Base-by-base conservation (phyloP, 2,888 invertebrate species). In the Agonopterix alstromeriana region DNA sequence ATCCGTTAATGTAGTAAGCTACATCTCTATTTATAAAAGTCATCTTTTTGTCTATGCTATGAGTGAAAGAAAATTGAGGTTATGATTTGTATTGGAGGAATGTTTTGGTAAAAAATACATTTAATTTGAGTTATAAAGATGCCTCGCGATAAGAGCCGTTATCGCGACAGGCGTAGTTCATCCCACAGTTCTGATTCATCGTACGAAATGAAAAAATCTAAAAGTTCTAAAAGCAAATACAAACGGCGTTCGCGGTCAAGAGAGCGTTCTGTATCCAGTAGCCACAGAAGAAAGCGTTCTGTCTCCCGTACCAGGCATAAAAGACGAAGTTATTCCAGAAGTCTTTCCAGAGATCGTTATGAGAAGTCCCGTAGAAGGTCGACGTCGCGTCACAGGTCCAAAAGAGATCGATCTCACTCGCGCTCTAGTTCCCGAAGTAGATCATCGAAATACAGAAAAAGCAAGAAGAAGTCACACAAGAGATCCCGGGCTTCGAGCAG, bases 141-240 rank as follows among this genome's bases (percentile, higher is more conserved):
- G 89, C 89, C 89, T 49, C 84, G 88, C 27, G 88, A 88, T 52
- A 86, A 71, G 63, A 80, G 74, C 56, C 77, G 81, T n/a, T 76
- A 82, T 48, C 76, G 88, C 3, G 85, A 87, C 4, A 74, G 71
- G 46, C 75, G 84, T 27, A 86, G 86, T 63, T 74, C 82, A 3
- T 85, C 89, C 1, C 70, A 71, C 45, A 84, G 84, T 60, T 87
- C 89, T 0, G 85, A 81, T 40, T 83, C 87, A 1, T 88, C 88
- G 3, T 77, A 82, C 56, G 86, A 85, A 42, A 65, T 77, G 17
- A 85, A 80, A 55, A 87, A 82, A 60, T 68, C 73, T 1, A 87
- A 81, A 65, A 81, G 72, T 54, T 68, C 73, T 1, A 87, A 81
- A 65, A 81, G 72, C 55, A 84, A 83, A 60, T 76, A 81, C 54